Evolutionary conservation across 2,888 invertebrate species (phyloP), one percentile per base, ranked within the genome.

Genomic region (Platycnemis pennipes): DNA sequence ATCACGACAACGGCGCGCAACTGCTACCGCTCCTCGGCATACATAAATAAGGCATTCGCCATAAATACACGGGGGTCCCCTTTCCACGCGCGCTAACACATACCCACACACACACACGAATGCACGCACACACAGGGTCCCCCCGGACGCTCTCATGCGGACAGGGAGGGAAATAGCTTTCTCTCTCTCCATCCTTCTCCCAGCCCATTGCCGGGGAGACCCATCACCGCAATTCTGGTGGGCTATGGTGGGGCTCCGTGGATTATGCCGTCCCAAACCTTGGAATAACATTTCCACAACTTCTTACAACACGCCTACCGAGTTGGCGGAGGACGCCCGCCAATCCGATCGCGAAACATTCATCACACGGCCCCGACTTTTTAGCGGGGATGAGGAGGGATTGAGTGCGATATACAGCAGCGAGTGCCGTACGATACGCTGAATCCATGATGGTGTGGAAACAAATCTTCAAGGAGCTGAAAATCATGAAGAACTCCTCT

Each of bases 31-130:
- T 89, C 89, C 89, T 56, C 56, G 56, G 89, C 89, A 89, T 89
- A 89, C 89, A 89, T 89, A 89, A 89, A 89, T 89, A 89, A 89
- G 89, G 89, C 89, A 89, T 89, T 89, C 89, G 89, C 89, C 89
- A 89, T 89, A 89, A 89, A 89, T 89, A 89, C 89, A 89, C 89
- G 56, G 89, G 42, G 53, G 37, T 56, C 89, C 56, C 56, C 46
- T 31, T 56, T 37, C 77, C 63, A 26, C 8, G 77, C 77, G 77
- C 77, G 31, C 77, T 37, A 31, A 77, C 77, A 77, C 77, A 49
- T 49, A 49, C 31, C 31, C 31, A 69, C 31, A 77, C 77, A 77
- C 37, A 26, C 22, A 26, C 77, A 31, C 77, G 37, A 31, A 77
- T 37, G 16, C 77, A n/a, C 22, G 19, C 77, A 49, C 89, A 63